Percentiles rank a stretch among this genome's conserved stretches.
Conservation (phyloP, 2,113 vertebrate species). For the Boulengeromyrus knoepffleri region DNA sequence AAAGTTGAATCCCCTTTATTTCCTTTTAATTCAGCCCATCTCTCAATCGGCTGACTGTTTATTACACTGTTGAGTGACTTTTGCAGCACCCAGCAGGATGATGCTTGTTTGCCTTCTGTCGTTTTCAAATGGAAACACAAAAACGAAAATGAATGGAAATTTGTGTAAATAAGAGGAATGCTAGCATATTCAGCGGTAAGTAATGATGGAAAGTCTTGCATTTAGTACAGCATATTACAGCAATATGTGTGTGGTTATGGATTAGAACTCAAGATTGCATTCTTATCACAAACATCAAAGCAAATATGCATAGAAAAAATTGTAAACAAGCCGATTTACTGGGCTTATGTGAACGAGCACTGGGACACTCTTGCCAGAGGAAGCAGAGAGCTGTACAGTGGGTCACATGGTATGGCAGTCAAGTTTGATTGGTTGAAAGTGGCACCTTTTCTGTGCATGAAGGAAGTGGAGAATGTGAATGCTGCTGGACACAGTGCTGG, state of each 20-base stretch:
- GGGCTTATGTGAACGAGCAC: neutral
- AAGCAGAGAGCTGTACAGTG: neutral
- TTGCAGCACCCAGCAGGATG: neutral
- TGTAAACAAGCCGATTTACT: neutral
- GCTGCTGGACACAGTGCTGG: neutral
- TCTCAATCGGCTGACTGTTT: neutral
- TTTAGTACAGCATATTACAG: neutral
- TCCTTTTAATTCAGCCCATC: conserved; percentile 18
- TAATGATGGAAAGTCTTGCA: neutral
- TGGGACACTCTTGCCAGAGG: neutral
- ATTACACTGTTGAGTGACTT: conserved; percentile 12
- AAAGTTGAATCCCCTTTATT: neutral
- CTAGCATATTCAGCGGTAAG: neutral
- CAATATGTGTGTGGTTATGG: neutral
- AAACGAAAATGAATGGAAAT: conserved; percentile 1
- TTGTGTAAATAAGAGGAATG: neutral
- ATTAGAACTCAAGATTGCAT: neutral
- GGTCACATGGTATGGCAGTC: neutral
- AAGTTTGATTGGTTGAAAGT: neutral
- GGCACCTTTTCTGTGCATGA: neutral
- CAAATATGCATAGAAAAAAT: neutral
- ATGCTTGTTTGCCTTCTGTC: neutral
- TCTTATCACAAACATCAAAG: neutral
- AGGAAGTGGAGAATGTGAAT: neutral
- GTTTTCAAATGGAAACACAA: neutral